Evolutionary conservation across 2,113 vertebrate species (phyloP).

Genomic region (Burhinus bistriatus): DNA sequence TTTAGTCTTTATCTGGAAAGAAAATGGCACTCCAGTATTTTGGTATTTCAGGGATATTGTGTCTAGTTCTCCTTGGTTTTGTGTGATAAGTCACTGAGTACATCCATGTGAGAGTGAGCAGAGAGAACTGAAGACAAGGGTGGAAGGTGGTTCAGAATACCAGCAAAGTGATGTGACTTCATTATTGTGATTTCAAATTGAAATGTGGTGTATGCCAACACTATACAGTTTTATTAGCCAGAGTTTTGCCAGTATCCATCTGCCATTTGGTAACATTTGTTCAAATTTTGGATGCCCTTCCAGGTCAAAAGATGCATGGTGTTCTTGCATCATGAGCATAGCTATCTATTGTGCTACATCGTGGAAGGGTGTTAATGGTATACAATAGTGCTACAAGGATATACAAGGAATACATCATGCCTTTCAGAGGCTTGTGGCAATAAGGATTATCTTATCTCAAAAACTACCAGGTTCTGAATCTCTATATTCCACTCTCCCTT

Average conservation of each 20-base stretch:
- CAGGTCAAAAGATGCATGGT: background rate
- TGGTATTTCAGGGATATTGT: background rate
- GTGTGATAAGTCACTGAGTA: background rate
- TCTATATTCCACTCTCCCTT: background rate
- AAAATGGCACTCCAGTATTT: background rate
- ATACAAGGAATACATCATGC: background rate
- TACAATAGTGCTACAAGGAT: background rate
- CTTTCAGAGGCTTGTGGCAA: background rate
- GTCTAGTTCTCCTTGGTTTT: background rate
- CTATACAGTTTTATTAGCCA: background rate
- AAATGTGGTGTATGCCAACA: background rate
- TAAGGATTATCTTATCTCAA: background rate
- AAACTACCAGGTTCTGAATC: background rate
- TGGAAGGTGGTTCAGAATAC: background rate
- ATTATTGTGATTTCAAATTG: background rate
- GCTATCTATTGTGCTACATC: background rate
- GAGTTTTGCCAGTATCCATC: background rate
- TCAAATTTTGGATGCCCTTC: background rate
- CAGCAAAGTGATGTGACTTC: background rate
- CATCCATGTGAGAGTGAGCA: background rate
- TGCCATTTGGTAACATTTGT: background rate
- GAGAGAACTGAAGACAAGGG: background rate
- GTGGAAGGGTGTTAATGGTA: background rate
- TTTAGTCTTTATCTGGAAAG: background rate
- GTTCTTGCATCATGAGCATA: background rate